Base-by-base conservation (phyloP, 2,888 invertebrate species). In the Chorisops tibialis region DNA sequence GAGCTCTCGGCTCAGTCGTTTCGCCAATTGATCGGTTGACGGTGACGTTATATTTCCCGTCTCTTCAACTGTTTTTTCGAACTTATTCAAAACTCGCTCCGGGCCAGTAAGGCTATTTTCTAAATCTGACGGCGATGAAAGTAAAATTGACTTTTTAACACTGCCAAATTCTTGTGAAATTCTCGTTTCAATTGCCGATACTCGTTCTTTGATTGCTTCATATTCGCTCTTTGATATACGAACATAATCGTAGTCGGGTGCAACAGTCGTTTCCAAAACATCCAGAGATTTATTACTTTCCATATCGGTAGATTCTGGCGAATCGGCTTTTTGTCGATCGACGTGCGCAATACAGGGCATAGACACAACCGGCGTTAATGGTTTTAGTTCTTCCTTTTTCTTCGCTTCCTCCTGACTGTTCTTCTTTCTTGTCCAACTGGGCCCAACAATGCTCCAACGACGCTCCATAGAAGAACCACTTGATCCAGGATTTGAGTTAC, bases 161-260 rank as follows among this genome's bases (percentile, higher is more conserved):
- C 72, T 70, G 5, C 75, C 83, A 65, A 88, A 85, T 74, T 88
- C 88, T 71, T 86, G 82, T 7, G 87, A 87, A 67, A 89, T 82
- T 69, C 85, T 80, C 49, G 82, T 82, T 74, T 89, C 89, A 61
- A 90, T 88, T 4, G 86, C 87, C 0, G 85, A 85, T 9, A 90
- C 87, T 71, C 89, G 80, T 71, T 82, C 87, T 74, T 89, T 88
- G 49, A 91, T 89, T 68, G 87, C 88, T 74, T 89, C 88, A 69
- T 89, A 90, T 75, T 90, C 89, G 62, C 82, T 84, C 76, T 88
- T 88, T 3, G 87, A 83, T 69, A 89, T 86, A 68, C 84, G 81
- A 3, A 89, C 86, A 70, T 86, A 88, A 70, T 88, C 87, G 70
- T 81, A 78, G 9, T 61, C 60, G n/a, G 21, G 38, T 14, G 22